Base-by-base conservation (phyloP, 2,888 invertebrate species). In the Acrocyrtus sp. region DNA sequence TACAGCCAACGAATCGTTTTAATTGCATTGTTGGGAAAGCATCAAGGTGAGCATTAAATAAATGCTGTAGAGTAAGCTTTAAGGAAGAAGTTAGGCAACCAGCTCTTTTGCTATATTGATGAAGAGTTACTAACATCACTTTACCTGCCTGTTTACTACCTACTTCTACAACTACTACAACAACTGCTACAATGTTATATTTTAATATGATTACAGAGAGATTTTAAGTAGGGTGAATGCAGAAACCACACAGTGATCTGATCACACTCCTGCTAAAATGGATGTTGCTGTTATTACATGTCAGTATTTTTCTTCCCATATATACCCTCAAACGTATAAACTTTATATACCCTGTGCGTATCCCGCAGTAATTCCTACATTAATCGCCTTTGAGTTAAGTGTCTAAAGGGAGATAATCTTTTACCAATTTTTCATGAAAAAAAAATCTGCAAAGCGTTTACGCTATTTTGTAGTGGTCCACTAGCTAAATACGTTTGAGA, bases 81-180 rank as follows among this genome's bases (percentile, higher is more conserved):
- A 69, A 61, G 68, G 68, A 69, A 69, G 54, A 48, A 62, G 50
- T 66, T 72, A 60, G 60, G 72, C 58, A 72, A 72, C 65, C 57
- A 70, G 50, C 63, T 45, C 54, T 68, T 53, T 53, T 22, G 53
- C 48, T 26, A 63, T 21, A 17, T 57, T 72, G 65, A 54, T 58
- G 66, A 72, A 61, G 72, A 60, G 56, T 66, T 60, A 47, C 47
- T 65, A n/a, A n/a, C n/a, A n/a, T n/a, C 21, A 54, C 47, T 66
- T 53, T 48, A 34, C 27, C 47, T 70, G 57, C 69, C 62, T 72
- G 72, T 66, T 60, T 48, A 43, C 50, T 47, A 29, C 24, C 45
- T n/a, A n/a, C n/a, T n/a, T n/a, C n/a, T n/a, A n/a, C n/a, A n/a
- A n/a, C n/a, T n/a, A n/a, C n/a, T n/a, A n/a, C n/a, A n/a, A n/a